Conservation (phyloP, 2,888 invertebrate genomes). For the Zygaena filipendulae region DNA sequence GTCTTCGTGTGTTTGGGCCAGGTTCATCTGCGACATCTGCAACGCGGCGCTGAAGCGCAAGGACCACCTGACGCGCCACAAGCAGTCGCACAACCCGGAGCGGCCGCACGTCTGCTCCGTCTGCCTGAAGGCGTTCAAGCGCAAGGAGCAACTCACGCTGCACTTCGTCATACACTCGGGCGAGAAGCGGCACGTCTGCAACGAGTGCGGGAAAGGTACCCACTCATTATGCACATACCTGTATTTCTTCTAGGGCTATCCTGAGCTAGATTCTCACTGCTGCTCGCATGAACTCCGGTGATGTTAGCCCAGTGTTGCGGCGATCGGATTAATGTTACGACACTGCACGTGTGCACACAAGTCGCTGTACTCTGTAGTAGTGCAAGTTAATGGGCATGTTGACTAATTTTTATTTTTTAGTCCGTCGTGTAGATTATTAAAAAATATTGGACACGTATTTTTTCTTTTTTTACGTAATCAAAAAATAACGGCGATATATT, state of each 20-base stretch:
- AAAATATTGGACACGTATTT: no score
- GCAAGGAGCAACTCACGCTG: conserved; percentile 88
- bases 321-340: not conserved
- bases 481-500: no score
- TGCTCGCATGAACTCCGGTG: no score
- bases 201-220: conserved; percentile 86
- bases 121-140: conserved; percentile 88
- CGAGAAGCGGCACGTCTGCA: conserved; percentile 87
- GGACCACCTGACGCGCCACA: conserved; percentile 87
- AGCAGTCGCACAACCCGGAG: conserved; percentile 89
- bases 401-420: no score
- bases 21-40: conserved; percentile 90
- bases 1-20: no score
- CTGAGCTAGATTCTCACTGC: not conserved
- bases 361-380: no score
- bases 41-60: conserved; percentile 89
- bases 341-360: no score
- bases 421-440: not conserved
- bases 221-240: conserved; percentile 1
- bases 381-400: not conserved
- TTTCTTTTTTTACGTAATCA: no score
- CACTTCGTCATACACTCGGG: conserved; percentile 93
- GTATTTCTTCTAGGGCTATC: no score
- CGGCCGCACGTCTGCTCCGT: conserved; percentile 89
- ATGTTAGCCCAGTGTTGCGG: no score